Evolutionary conservation across 2,888 invertebrate species (phyloP), one percentile per base, ranked within the genome.

Genomic region (Spilosoma lubricipeda): DNA sequence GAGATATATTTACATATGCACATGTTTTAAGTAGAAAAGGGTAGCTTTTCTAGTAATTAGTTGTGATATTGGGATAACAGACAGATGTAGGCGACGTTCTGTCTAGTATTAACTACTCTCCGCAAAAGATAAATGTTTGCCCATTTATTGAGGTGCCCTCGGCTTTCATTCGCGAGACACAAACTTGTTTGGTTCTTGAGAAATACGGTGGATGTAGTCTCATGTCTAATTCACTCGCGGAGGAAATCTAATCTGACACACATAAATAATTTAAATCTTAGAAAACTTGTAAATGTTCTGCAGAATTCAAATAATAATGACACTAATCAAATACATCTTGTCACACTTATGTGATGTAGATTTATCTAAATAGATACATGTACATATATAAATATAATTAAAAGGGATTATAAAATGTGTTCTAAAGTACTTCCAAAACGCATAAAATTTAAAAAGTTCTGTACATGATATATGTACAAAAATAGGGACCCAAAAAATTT

Each of bases 61-160:
- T 64, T 70, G 56, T 70, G 39, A 69, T 74, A 70, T 84, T 59
- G 56, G 70, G 67, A 72, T 81, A 80, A 78, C 75, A 75, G 72
- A 78, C 75, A 75, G 72, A 78, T 78, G 73, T 81, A 83, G 85
- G 86, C 86, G 89, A 85, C 87, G 82, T 82, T 80, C 77, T 76
- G 87, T 89, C 89, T 89, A 84, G 85, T 85, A 87, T 86, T 86
- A 87, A 86, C 82, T 79, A 85, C 84, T 88, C 83, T 80, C 83
- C 81, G 80, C 85, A 81, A 82, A 85, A 87, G 86, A 90, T 87
- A 89, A 90, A 90, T 91, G 90, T 88, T 88, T 85, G 80, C 80
- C 82, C 88, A 89, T 90, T 89, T 88, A 85, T 90, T 87, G 86
- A 86, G 87, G 85, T 83, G 85, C 83, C 86, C 85, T 86, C 83